Evolutionary conservation across 1,140 invertebrate genomes (phyloP), one percentile per base, ranked within the genome.

Genomic region (Heliconius eleuchia): DNA sequence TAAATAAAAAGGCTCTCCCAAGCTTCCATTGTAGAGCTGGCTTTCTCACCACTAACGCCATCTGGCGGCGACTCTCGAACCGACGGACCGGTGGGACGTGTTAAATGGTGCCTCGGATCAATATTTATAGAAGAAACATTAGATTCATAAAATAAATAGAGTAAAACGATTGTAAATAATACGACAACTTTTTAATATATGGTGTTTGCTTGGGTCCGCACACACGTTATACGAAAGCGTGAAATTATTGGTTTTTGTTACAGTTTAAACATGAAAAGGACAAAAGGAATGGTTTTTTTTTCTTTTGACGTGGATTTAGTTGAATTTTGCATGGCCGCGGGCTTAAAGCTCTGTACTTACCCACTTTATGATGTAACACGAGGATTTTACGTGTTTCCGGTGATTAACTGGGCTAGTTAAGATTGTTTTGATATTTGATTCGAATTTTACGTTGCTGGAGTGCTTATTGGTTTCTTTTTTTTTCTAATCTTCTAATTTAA

Each of bases 121-220:
- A 94, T 93, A 94, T 94, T 94, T 85, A 94, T 90, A 89, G 86
- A 89, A 88, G 91, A 88, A 93, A 93, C 92, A 94, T 93, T 93
- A 92, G 92, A 93, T 94, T 92, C 92, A 94, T 93, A 94, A 94
- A 90, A 92, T 92, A 94, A 94, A 94, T 91, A 94, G 86, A 90
- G 90, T 92, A 92, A 92, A 93, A 93, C 92, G 92, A 92, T 86
- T 89, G 92, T 92, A 94, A 94, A 94, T 92, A 94, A 88, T 84
- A 91, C 89, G 91, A 94, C 92, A 93, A 93, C 91, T 92, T 92
- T 94, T 92, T 92, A 92, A 94, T 94, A 93, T 78, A 93, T 92
- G 89, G 89, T 93, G 89, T 94, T 94, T 93, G 82, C 89, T 88
- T 85, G 91, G 89, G 88, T 92, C 91, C 89, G 91, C 89, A 89